Percentiles rank a stretch among this genome's conserved stretches.
phyloP scores from a whole-genome alignment of 2,888 invertebrate genomes.

The Acleris sparsana region DNA sequence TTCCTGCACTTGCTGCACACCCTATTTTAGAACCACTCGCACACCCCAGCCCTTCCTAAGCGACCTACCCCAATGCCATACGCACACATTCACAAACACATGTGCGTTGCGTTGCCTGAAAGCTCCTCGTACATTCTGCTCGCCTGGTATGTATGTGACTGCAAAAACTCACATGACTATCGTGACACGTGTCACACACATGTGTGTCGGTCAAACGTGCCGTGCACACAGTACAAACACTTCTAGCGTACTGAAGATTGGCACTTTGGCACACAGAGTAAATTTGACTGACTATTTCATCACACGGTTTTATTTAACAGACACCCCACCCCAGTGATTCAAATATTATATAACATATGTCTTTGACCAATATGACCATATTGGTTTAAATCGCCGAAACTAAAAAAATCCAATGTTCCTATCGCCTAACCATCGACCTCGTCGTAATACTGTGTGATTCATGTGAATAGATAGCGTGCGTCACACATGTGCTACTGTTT shows the following conservation, averaged over 20 bases:
- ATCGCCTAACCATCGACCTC: too few relatives aligned
- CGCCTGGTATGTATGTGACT: constrained; percentile 78
- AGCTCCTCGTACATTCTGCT: constrained; percentile 55
- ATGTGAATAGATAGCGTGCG: not conserved
- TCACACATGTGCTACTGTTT: constrained; percentile 19
- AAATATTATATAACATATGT: too few relatives aligned
- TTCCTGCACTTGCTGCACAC: not conserved
- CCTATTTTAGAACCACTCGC: too few relatives aligned
- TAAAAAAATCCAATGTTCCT: too few relatives aligned
- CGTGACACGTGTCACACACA: constrained; percentile 55
- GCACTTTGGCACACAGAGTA: too few relatives aligned
- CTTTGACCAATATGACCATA: too few relatives aligned
- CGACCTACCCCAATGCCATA: constrained; percentile 48
- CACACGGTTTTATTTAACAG: too few relatives aligned
- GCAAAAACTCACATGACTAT: constrained; percentile 74
- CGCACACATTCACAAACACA: constrained; percentile 47
- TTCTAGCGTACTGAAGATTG: constrained; percentile 19
- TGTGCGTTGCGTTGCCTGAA: constrained; percentile 38
- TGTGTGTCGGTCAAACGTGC: constrained; percentile 37
- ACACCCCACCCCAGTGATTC: too few relatives aligned
- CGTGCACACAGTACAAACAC: constrained; percentile 26
- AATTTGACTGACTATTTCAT: too few relatives aligned
- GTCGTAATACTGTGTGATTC: too few relatives aligned
- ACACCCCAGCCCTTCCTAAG: not conserved
- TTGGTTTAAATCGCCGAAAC: too few relatives aligned